Evolutionary conservation across 2,888 invertebrate genomes (phyloP).

Genomic region (Drosophila stalkeri): DNA sequence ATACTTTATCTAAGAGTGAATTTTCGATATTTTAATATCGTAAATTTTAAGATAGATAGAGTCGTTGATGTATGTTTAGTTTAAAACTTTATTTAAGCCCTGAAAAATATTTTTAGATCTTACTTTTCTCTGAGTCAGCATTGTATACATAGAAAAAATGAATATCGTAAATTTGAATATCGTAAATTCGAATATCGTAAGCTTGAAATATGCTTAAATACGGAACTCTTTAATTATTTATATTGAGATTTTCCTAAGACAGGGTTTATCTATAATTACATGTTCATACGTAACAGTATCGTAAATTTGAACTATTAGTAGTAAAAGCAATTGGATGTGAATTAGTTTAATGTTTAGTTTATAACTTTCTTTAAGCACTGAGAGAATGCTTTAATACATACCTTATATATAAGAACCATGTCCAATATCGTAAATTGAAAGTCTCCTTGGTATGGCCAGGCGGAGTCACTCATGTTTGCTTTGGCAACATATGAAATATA

Average conservation of each 20-base stretch:
- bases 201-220: background rate
- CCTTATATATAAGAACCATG: too few species aligned
- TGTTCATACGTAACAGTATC: too few species aligned
- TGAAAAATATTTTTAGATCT: background rate
- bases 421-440: background rate
- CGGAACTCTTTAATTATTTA: too few species aligned
- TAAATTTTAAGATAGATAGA: background rate
- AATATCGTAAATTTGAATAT: background rate
- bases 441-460: too few species aligned
- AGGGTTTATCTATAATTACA: too few species aligned
- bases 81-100: background rate
- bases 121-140: too few species aligned
- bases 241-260: too few species aligned
- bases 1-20: background rate
- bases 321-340: too few species aligned
- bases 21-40: background rate
- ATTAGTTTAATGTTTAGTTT: too few species aligned
- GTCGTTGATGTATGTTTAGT: background rate
- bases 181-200: background rate
- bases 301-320: too few species aligned
- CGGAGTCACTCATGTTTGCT: background rate
- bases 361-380: too few species aligned
- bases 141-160: background rate
- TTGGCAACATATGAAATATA: background rate
- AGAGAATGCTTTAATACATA: too few species aligned